Percentiles rank a stretch among this genome's conserved stretches.
These are phyloP conservation scores for Andrena bucephala DNA, from an alignment of 2,888 invertebrate genomes.

Conservation along the genomic window DNA sequence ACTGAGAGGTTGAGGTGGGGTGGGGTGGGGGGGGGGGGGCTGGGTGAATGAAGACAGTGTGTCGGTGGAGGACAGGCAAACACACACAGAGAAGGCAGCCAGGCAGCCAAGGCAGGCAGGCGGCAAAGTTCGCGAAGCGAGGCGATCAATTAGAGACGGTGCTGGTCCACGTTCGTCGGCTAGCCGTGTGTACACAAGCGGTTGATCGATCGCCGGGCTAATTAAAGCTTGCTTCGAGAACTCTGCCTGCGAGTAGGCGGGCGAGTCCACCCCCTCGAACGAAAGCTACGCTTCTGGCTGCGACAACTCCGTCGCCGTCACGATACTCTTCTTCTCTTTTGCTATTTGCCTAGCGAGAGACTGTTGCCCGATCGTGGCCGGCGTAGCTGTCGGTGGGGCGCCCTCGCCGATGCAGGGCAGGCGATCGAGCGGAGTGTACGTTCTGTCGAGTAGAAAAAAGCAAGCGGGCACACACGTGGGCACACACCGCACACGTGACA, in stretches of 20 bases:
- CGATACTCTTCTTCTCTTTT: too few species aligned
- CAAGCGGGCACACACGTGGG: constrained; percentile 62
- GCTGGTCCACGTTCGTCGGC: not conserved
- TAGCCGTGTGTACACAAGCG: not conserved
- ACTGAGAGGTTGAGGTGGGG: constrained; percentile 9
- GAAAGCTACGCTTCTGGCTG: not conserved
- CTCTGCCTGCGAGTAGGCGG: constrained; percentile 33
- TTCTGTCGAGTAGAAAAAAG: constrained; percentile 33
- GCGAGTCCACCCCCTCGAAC: too few species aligned
- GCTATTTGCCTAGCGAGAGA: too few species aligned
- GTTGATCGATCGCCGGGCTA: not conserved
- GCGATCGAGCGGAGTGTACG: constrained; percentile 52
- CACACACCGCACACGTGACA: constrained; percentile 65
- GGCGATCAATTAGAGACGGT: not conserved
- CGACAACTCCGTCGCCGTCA: not conserved
- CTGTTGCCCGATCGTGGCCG: too few species aligned
- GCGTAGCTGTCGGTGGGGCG: too few species aligned
- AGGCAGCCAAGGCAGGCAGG: constrained; percentile 68
- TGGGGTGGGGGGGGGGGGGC: not conserved
- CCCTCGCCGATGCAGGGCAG: constrained; percentile 17
- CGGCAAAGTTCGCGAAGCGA: constrained; percentile 49
- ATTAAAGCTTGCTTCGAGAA: constrained; percentile 29
- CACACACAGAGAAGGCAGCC: constrained; percentile 63
- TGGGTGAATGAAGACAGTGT: constrained; percentile 44
- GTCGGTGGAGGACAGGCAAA: constrained; percentile 62